A percentile compares a stretch with the other conserved stretches of the same genome.
Evolutionary conservation across 2,888 invertebrate genomes (phyloP).

Genomic region (Eilema depressum): DNA sequence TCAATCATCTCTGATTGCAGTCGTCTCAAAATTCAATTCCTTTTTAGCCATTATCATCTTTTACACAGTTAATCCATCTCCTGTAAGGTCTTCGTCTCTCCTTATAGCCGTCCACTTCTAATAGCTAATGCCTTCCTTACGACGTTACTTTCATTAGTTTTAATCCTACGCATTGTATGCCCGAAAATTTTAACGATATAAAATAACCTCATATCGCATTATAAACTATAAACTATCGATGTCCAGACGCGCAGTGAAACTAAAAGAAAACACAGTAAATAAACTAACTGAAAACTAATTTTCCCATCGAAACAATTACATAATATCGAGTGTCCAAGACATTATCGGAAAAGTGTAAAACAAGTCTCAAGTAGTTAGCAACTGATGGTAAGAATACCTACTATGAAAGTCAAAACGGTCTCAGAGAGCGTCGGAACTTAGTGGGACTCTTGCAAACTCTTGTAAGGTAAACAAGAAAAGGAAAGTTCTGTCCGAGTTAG

Average conservation of each 20-base stretch:
- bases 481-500: not conserved
- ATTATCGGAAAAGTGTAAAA: conserved; percentile 20
- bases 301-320: conserved; percentile 8
- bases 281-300: conserved; percentile 1
- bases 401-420: conserved; percentile 19
- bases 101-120: no score
- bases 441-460: not conserved
- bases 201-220: no score
- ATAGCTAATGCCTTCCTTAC: no score
- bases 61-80: no score
- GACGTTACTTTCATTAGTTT: no score
- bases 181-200: not conserved
- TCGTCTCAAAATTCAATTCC: no score
- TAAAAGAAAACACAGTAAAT: not conserved
- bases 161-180: no score
- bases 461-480: conserved; percentile 2
- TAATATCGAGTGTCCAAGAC: not conserved
- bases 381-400: conserved; percentile 15
- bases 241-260: not conserved
- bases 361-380: conserved; percentile 20
- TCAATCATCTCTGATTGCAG: no score
- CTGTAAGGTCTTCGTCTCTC: no score
- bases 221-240: not conserved
- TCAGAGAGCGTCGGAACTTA: conserved; percentile 8
- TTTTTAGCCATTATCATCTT: no score